Evolutionary conservation across 2,888 invertebrate species (phyloP), one percentile per base, ranked within the genome.

Genomic region (Caenorhabditis wallacei): DNA sequence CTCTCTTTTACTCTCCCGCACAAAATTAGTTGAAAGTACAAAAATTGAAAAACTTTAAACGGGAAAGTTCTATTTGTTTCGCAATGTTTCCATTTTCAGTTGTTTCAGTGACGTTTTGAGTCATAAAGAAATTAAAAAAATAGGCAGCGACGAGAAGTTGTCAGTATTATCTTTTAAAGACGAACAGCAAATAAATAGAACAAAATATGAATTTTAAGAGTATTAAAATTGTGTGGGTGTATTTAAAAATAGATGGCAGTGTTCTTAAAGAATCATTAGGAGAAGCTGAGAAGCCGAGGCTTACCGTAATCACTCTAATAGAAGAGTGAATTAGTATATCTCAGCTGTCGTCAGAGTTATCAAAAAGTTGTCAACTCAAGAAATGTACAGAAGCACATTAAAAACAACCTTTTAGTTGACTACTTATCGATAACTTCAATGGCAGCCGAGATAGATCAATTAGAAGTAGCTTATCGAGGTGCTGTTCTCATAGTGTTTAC

Each of bases 101-200:
- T 48, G 35, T 30, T 7, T 51, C 48, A 8, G n/a, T 64, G 48
- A 48, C 64, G 48, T 30, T 63, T 63, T 64, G 48, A 64, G 35
- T 64, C 48, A 48, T 48, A 43, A 10, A 26, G 64, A 26, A 30
- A 30, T 30, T 3, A 64, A 13, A 48, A 51, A 46, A 64, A 30
- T 30, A 48, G 48, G 48, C 53, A 61, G 64, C 1, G 18, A 26
- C 4, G 35, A 48, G 53, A 53, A 53, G 13, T 22, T 22, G 2
- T 46, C 48, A 35, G 48, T 59, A 10, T 51, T 48, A 51, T 51
- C 30, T 48, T 64, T 64, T 64, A 48, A 64, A 64, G 64, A 26
- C 18, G 64, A 18, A 64, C 18, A 26, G 51, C 64, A 64, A 63
- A 64, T 35, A 64, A 64, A 64, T 30, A 64, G 48, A 64, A 48